Percentiles rank a stretch among this genome's conserved stretches.
These are phyloP conservation scores for Papilio aristodemus DNA, from an alignment of 1,140 invertebrate species.

Conservation along the genomic window DNA sequence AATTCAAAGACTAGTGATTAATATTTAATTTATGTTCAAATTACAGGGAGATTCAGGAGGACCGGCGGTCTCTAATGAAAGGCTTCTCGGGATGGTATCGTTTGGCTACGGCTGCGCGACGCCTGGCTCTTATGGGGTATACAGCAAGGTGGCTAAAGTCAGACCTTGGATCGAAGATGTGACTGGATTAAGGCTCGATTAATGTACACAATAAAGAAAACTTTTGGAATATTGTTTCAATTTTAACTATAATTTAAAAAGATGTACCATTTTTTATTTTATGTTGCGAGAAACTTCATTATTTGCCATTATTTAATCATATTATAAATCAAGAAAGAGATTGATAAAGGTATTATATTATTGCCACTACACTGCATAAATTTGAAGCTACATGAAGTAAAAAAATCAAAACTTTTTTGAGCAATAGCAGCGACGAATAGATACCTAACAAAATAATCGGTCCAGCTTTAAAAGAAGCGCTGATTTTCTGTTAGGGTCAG, in stretches of 20 bases:
- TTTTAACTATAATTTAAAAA: neutral
- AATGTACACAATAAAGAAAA: constrained; percentile 37
- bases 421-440: no score
- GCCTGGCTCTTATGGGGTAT: constrained; percentile 82
- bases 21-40: constrained; percentile 18
- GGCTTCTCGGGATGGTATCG: constrained; percentile 82
- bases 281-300: neutral
- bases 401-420: no score
- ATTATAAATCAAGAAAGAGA: no score
- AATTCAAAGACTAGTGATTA: neutral
- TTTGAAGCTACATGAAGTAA: no score
- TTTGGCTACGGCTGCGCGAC: constrained; percentile 82
- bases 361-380: no score
- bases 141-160: constrained; percentile 81
- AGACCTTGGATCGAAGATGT: constrained; percentile 74
- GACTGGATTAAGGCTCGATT: constrained; percentile 57
- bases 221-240: constrained; percentile 28
- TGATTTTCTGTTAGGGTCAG: no score
- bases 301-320: no score
- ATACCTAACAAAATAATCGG: no score
- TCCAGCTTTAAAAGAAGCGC: no score
- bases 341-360: no score
- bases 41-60: constrained; percentile 78
- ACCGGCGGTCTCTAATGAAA: constrained; percentile 69
- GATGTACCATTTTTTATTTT: neutral